Percentiles rank a stretch among this genome's conserved stretches.
Evolutionary conservation across 2,113 vertebrate species (phyloP).

Genomic region (Macroglossus sobrinus): DNA sequence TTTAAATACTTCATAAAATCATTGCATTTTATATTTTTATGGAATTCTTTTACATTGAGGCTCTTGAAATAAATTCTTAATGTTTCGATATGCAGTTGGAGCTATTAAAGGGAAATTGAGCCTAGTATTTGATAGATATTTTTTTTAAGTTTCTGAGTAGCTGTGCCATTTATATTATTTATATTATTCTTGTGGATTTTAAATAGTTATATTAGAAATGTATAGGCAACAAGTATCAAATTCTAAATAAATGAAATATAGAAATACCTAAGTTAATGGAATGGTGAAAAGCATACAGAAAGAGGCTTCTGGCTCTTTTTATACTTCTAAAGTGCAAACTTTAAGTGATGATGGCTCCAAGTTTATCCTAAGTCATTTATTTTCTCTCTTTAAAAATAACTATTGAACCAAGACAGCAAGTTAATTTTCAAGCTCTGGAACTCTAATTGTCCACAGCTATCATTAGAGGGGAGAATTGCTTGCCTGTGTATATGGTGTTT

Average conservation of each 20-base stretch:
- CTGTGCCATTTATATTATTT: conserved; percentile 8
- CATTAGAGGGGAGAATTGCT: background rate
- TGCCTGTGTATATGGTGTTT: background rate
- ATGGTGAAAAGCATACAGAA: background rate
- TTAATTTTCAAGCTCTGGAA: background rate
- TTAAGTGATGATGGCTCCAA: background rate
- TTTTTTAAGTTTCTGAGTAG: conserved; percentile 25
- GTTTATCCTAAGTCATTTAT: background rate
- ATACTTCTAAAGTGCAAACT: background rate
- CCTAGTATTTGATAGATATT: background rate
- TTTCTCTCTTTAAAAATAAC: background rate
- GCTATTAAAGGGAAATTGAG: background rate
- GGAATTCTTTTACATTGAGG: background rate
- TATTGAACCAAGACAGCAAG: background rate
- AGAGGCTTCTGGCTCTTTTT: background rate
- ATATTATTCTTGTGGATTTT: background rate
- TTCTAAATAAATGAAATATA: background rate
- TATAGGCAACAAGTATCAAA: background rate
- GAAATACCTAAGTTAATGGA: background rate
- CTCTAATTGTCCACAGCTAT: background rate
- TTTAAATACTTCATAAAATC: background rate
- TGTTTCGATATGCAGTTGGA: background rate
- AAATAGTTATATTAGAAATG: background rate
- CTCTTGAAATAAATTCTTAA: background rate
- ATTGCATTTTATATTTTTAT: background rate